phyloP scores from a whole-genome alignment of 2,888 invertebrate genomes.

The Eupeodes luniger region DNA sequence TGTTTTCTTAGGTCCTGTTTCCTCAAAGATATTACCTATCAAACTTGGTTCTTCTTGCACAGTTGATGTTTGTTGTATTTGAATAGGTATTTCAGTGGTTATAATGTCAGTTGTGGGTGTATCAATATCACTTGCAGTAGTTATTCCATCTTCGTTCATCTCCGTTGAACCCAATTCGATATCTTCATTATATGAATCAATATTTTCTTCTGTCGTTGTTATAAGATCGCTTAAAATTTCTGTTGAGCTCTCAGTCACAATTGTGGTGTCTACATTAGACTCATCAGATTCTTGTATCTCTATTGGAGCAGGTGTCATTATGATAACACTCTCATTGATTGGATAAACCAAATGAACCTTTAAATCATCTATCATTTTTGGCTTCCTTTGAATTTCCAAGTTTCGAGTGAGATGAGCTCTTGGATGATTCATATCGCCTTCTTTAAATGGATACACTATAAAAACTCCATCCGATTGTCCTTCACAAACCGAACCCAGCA shows the following conservation, averaged over 20 bases:
- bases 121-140: background rate
- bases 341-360: slow-evolving; percentile 49
- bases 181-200: background rate
- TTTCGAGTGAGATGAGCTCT: background rate
- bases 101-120: background rate
- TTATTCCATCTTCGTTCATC: background rate
- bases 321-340: slow-evolving; percentile 10
- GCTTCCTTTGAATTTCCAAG: background rate
- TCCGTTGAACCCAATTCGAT: background rate
- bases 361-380: slow-evolving; percentile 7
- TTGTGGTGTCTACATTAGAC: background rate
- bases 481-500: background rate
- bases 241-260: background rate
- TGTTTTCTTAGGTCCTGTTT: slow-evolving; percentile 27
- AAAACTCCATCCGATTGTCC: background rate
- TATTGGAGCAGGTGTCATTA: slow-evolving; percentile 42
- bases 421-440: background rate
- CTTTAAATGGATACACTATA: slow-evolving; percentile 49
- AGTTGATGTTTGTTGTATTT: background rate
- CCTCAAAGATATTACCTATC: slow-evolving; percentile 10
- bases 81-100: background rate
- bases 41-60: background rate
- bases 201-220: background rate
- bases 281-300: background rate
- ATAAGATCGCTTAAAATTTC: background rate